Evolutionary conservation across 2,888 invertebrate species (phyloP).

Genomic region (Tipula unca): DNA sequence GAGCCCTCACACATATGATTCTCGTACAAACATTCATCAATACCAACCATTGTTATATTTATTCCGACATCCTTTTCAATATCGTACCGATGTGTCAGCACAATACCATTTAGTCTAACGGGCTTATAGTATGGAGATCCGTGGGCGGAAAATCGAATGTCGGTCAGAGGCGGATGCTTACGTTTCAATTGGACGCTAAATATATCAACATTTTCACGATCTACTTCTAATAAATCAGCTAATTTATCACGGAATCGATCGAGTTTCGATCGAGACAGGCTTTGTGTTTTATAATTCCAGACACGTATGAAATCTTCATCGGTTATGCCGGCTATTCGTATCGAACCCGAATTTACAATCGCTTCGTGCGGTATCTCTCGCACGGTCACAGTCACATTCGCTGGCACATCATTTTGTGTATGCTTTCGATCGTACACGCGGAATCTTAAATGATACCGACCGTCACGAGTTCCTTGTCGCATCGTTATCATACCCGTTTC

Average conservation of each 20-base stretch:
- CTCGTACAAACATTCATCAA: conserved; percentile 92
- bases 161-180: conserved; percentile 81
- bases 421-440: conserved; percentile 91
- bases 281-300: conserved; percentile 85
- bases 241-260: conserved; percentile 85
- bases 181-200: conserved; percentile 90
- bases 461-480: conserved; percentile 85
- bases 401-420: conserved; percentile 89
- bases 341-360: conserved; percentile 89
- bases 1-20: conserved; percentile 94
- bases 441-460: conserved; percentile 70
- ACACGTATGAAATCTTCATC: conserved; percentile 94
- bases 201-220: conserved; percentile 85
- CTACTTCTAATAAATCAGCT: conserved; percentile 74
- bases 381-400: conserved; percentile 93
- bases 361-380: conserved; percentile 93
- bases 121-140: conserved; percentile 95
- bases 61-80: conserved; percentile 92
- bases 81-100: conserved; percentile 86
- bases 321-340: conserved; percentile 85
- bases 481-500: conserved; percentile 94
- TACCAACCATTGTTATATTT: conserved; percentile 95
- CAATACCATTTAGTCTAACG: conserved; percentile 86
- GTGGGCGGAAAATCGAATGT: conserved; percentile 89
- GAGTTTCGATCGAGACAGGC: conserved; percentile 75